Base-by-base conservation (phyloP, 2,888 invertebrate species). In the Sarcophaga caerulescens region DNA sequence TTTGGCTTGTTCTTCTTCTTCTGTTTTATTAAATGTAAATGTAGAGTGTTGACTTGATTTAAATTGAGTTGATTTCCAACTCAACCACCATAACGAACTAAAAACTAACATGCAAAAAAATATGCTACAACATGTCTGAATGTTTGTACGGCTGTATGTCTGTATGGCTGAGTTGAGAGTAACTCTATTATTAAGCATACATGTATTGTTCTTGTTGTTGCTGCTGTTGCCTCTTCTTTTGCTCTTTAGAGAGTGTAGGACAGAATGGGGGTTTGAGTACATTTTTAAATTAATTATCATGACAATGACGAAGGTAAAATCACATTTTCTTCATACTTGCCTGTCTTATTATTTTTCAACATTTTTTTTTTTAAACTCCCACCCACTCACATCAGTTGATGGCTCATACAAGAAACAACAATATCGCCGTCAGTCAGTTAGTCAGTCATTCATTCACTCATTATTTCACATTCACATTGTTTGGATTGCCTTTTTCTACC, bases 281-380 rank as follows among this genome's bases (percentile, higher is more conserved):
- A 74, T 73, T 84, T 35, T 78, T 71, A 84, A 84, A 81, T 81
- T 87, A 81, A 84, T 78, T 81, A 81, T 84, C 86, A 69, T 76
- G 81, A 77, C 81, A 85, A 78, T 85, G 85, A 85, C 81, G 85
- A 81, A 81, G 85, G 85, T 81, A 74, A 85, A 78, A 85, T 78
- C 63, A 75, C 74, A 52, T 68, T 73, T 81, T 45, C 57, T 73
- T 70, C 59, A 52, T 78, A 69, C 45, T 45, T 70, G 17, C 14
- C 5, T 74, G 23, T 57, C 57, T 76, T n/a, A 35, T 63, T 81
- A 59, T 66, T 47, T 65, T 47, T 12, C 57, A 63, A 73, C 45
- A 60, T 35, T 71, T 73, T 45, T 19, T 21, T 47, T 68, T 68
- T 47, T 47, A 1, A 35, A 21, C 10, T 62, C 11, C n/a, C 35